Evolutionary conservation across 2,797 vertebrate genomes (phyloP), one percentile per base, ranked within the genome.

Genomic region (Cossypha caffra): DNA sequence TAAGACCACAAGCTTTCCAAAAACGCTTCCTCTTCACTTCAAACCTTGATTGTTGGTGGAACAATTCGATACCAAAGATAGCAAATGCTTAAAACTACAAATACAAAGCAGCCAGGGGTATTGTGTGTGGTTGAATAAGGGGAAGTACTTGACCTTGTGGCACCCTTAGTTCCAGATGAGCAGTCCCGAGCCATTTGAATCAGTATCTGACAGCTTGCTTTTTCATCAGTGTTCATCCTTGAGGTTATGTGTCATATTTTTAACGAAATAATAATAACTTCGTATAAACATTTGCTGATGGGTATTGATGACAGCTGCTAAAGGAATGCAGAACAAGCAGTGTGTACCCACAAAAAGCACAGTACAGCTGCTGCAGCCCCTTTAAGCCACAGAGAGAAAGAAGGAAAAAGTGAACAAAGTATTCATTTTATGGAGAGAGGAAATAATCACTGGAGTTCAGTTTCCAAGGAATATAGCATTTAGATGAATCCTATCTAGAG

Each of bases 131-230:
- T 93, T 94, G 81, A 96, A 62, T 66, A 83, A 88, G 62, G 89
- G 85, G 87, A 97, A 96, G 89, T 95, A 80, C 78, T 95, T 95
- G 88, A 96, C 85, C 85, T 95, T 1, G 0, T 69, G 63, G 62
- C 23, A 4, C 94, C 87, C 81, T 75, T 42, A 10, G 94, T 90
- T 93, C 85, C 92, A 96, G 81, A 91, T 95, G 91, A 93, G 62
- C 91, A 88, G 73, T 66, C 85, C 33, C 66, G 54, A 78, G 69
- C 62, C 58, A 73, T 57, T 83, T 78, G 24, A 84, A 84, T 84
- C 58, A 63, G 40, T 75, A 77, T 66, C 47, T 64, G 43, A 58
- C 40, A 67, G 21, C 33, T 76, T 4, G 4, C 13, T 54, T 96
- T 86, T 86, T 72, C 0, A 0, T 42, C 47, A 48, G 31, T 38